These are phyloP conservation scores for Heterochromis multidens DNA, from an alignment of 2,113 vertebrate genomes.

Conservation along the genomic window DNA sequence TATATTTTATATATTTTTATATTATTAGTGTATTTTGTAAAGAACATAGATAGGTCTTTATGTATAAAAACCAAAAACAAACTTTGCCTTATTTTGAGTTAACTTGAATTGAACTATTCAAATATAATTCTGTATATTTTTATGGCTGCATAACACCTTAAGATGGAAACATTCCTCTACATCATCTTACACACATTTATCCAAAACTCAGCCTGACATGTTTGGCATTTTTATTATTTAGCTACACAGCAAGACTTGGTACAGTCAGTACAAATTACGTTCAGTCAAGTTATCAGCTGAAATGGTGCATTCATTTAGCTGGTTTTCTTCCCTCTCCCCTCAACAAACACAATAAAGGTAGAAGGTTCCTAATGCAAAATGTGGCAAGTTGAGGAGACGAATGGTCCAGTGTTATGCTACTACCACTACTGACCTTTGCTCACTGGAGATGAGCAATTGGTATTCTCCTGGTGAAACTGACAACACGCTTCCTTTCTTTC, in stretches of 20 bases:
- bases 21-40: too few relatives aligned
- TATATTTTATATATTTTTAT: too few relatives aligned
- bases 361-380: neutral
- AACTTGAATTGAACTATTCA: neutral
- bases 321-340: neutral
- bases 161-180: neutral
- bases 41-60: neutral
- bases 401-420: neutral
- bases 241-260: neutral
- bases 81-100: neutral
- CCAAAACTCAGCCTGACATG: neutral
- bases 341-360: neutral
- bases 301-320: neutral
- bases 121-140: neutral
- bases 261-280: neutral
- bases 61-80: neutral
- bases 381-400: neutral
- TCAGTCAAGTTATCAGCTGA: neutral
- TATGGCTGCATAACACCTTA: neutral
- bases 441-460: neutral
- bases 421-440: constrained; percentile 31
- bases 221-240: neutral
- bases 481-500: neutral
- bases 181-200: neutral
- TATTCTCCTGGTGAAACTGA: constrained; percentile 36